Evolutionary conservation across 2,113 vertebrate species (phyloP).

Genomic region (Equus przewalskii): DNA sequence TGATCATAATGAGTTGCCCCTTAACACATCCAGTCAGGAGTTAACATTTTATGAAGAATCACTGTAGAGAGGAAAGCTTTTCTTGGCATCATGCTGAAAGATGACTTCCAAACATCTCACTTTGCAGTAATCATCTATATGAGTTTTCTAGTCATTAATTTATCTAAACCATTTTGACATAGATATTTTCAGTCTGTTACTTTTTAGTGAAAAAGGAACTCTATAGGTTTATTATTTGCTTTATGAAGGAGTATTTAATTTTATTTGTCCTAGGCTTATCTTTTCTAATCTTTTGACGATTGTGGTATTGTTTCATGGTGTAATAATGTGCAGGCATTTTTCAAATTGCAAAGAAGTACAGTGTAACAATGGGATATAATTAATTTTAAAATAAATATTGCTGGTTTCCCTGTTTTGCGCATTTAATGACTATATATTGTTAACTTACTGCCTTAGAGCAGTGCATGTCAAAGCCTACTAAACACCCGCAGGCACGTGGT

Average conservation of each 20-base stretch:
- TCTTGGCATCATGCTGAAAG: not conserved
- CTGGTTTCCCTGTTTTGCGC: not conserved
- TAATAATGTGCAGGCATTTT: not conserved
- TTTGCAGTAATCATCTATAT: not conserved
- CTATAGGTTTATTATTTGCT: not conserved
- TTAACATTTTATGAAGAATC: not conserved
- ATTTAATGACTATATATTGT: not conserved
- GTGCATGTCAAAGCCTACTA: not conserved
- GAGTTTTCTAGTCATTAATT: not conserved
- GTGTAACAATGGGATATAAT: not conserved
- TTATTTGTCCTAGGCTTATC: not conserved
- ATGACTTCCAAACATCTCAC: not conserved
- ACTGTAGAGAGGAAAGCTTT: not conserved
- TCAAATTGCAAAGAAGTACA: not conserved
- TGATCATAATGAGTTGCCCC: too few relatives aligned
- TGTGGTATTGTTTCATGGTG: not conserved
- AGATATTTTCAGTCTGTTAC: not conserved
- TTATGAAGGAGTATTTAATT: not conserved
- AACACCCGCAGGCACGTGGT: not conserved
- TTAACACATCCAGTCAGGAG: not conserved
- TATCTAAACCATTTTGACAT: not conserved
- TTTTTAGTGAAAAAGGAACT: not conserved
- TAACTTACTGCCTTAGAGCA: not conserved
- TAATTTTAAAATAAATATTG: slow-evolving; percentile 35
- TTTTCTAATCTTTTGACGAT: not conserved